Conservation (phyloP, 2,113 vertebrate genomes). For the Sander vitreus region DNA sequence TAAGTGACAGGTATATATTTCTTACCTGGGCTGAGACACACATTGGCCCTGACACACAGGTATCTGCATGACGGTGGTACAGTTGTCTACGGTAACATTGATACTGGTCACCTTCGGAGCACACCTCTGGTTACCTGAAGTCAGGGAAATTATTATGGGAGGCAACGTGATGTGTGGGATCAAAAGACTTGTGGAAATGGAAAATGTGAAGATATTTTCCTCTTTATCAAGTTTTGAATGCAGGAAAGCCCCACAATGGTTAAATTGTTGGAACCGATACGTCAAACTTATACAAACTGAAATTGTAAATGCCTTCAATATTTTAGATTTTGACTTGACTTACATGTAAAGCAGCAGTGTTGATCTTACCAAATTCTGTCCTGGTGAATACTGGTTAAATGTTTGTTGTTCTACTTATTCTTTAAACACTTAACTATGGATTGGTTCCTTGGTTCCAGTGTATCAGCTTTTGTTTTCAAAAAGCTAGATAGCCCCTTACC, state of each 20-base stretch:
- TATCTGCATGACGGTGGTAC: constrained; percentile 43
- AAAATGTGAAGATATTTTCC: not conserved
- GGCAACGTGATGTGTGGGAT: not conserved
- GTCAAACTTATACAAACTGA: no score
- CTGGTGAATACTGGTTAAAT: constrained; percentile 45
- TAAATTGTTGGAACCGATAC: no score
- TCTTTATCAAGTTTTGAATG: not conserved
- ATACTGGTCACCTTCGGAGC: constrained; percentile 42
- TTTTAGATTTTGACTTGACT: constrained; percentile 22
- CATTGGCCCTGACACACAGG: constrained; percentile 76
- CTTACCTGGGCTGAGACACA: constrained; percentile 58
- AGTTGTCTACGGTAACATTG: constrained; percentile 55
- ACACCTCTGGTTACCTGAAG: constrained; percentile 72
- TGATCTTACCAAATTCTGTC: constrained; percentile 69
- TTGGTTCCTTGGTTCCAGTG: not conserved
- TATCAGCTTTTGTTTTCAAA: not conserved
- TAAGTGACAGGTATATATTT: not conserved
- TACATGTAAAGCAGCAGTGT: constrained; percentile 77
- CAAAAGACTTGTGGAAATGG: no score
- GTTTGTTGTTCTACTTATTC: not conserved
- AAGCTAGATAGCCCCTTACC: no score
- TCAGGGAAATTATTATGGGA: not conserved
- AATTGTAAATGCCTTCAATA: no score
- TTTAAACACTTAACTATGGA: not conserved
- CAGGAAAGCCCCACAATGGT: no score